Base-by-base conservation (phyloP, 2,113 vertebrate species). In the Serilophus lunatus region DNA sequence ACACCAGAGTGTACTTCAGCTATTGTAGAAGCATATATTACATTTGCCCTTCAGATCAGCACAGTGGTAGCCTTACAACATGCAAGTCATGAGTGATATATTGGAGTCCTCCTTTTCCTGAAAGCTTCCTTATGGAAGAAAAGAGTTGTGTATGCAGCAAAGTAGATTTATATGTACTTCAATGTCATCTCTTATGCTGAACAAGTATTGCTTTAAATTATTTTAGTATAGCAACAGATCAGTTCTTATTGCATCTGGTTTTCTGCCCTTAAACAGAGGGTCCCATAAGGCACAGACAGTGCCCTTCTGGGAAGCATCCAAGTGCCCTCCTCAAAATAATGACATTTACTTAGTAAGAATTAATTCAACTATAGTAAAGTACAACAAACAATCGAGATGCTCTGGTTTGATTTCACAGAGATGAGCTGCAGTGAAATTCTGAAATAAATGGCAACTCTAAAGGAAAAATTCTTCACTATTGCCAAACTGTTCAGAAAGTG, bases 401-500 rank as follows among this genome's bases (percentile, higher is more conserved):
- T 66, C 44, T 75, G 61, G 18, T 56, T 82, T 93, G 86, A 88
- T 84, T 93, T 68, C 75, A 94, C 82, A 86, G 78, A 68, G 88
- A 96, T 13, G 53, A 91, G 96, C 80, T 74, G 83, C 95, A 93
- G 88, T 81, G 90, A 93, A 85, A 78, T 81, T 93, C 91, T 69
- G 47, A 90, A 97, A 97, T 69, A 97, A 97, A 97, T 72, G 88
- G 97, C 91, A 89, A 95, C 45, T 82, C 95, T 95, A 93, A 90
- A 94, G 93, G 92, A 94, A 97, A 93, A 95, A 97, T 97, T 91
- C 97, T 91, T 97, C 96, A 90, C 88, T 81, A 87, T 97, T 96
- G 97, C 97, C 97, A 96, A 93, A 92, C 91, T 95, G 97, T 95
- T 95, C 79, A 2, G 96, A 98, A 96, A 97, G 95, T 44, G 90